Evolutionary conservation across 1,140 invertebrate species (phyloP), one percentile per base, ranked within the genome.

Genomic region (Panulirus ornatus): DNA sequence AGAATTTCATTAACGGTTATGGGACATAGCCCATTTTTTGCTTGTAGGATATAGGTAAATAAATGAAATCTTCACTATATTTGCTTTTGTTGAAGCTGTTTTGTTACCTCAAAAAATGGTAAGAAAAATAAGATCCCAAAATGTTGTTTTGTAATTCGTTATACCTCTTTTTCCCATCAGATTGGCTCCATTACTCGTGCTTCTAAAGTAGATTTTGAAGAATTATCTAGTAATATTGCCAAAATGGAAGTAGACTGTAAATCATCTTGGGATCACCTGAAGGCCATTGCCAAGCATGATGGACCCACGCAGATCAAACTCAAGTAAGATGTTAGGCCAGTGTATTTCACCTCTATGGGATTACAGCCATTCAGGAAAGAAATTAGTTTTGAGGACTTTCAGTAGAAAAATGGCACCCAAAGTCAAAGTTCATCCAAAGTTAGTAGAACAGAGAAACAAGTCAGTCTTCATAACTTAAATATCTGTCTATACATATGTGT

Each of bases 211-310:
- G 98, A 99, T 93, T 99, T 98, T 93, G 97, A 98, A 90, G 97
- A 98, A 92, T 94, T 98, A n/a, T 95, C 96, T 5, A 94, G 96
- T 71, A 99, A 98, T 93, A 96, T 99, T 27, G 94, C 95, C 47
- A 97, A 97, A 93, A 95, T 99, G 93, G 98, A 99, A 94, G 95
- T 95, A 34, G 99, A 99, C 93, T 99, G 99, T 94, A 99, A 99
- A 94, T 96, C 97, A 16, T 99, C 98, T 0, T 99, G 98, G 97
- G 98, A 99, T 94, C 97, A 99, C 94, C 95, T 99, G 91, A 98
- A 99, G 94, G 95, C 97, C 42, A 98, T 99, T 89, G 96, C 97
- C 6, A 99, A 99, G 94, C 98, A 99, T 94, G 98, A 99, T 93
- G 97, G 97, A 36, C 94, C 94, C 44, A 97, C 97, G 0, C 97